Conservation (phyloP, 2,888 invertebrate genomes). For the Lagria hirta region DNA sequence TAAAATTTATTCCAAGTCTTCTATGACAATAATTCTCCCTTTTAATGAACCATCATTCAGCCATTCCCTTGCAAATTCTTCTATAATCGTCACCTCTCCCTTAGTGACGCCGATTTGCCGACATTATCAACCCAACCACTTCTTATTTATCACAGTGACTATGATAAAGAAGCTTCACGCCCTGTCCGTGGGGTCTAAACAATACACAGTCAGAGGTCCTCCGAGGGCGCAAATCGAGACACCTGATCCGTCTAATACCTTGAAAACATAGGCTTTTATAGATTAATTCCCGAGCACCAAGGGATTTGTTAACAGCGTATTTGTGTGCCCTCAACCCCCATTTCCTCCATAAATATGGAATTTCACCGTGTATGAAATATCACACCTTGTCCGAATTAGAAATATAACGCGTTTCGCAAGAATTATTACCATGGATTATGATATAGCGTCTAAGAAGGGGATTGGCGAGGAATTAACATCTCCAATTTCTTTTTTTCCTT, state of each 20-base stretch:
- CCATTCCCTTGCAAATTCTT: no score
- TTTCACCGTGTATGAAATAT: slow-evolving; percentile 48
- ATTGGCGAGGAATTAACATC: slow-evolving; percentile 17
- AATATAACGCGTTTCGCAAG: slow-evolving; percentile 27
- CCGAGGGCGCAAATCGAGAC: slow-evolving; percentile 28
- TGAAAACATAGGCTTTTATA: slow-evolving; percentile 41
- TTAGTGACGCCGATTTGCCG: no score
- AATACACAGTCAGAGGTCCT: slow-evolving; percentile 12
- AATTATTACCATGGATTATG: slow-evolving; percentile 22
- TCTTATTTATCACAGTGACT: no score
- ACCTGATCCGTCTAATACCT: slow-evolving; percentile 42
- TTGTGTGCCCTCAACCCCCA: no score
- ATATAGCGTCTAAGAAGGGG: slow-evolving; percentile 19
- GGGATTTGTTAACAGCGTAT: slow-evolving; percentile 45
- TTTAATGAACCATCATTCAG: no score
- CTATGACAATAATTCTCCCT: no score
- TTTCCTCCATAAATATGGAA: slow-evolving; percentile 43
- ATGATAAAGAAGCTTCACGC: no score
- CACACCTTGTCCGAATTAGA: slow-evolving; percentile 43
- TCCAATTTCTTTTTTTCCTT: slow-evolving; percentile 11
- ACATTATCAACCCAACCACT: no score
- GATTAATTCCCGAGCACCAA: slow-evolving; percentile 42
- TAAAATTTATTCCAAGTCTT: no score
- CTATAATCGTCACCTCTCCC: no score
- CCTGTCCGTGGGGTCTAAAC: no score